Evolutionary conservation across 92 coral and sea anemone genomes (phyloP), one percentile per base, ranked within the genome.

Genomic region (Parazoanthus atlanticus): DNA sequence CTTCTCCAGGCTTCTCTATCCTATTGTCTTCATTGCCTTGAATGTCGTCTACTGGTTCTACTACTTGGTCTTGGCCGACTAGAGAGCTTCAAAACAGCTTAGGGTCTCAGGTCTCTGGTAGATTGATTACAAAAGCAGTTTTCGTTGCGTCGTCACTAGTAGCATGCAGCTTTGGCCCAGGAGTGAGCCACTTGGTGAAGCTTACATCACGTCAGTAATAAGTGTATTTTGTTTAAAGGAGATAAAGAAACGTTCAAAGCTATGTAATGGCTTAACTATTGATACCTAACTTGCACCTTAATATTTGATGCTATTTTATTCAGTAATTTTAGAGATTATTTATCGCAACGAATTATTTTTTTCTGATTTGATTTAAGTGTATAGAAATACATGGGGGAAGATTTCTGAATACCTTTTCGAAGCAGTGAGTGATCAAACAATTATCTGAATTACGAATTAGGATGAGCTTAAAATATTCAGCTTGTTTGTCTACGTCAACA

Each of bases 41-140:
- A 95, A 95, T 85, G 85, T 95, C 33, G 88, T 93, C 69, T 95
- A 95, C 84, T 95, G 98, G 98, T 81, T 95, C 26, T 92, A 93
- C 79, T 95, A 86, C 85, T 17, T 88, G 78, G 64, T 58, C 40
- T 78, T 76, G 36, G 90, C 72, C 19, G 54, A 78, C 38, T 84
- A 84, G 49, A 47, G 40, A 52, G 64, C 16, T 29, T 69, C 54
- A 10, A 19, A 58, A 58, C 40, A 65, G n/a, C 3, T 66, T 41
- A 23, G 25, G 67, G 61, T 34, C 2, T 29, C 67, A 52, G 21
- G 26, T 38, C 54, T 17, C 25, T 41, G 23, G 12, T 12, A 11
- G 7, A 13, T 49, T 49, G 66, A 80, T 3, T 28, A 46, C 43
- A 6, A 15, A 61, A 26, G 6, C 25, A 47, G 71, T 25, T 30